Conservation (phyloP, 2,113 vertebrate genomes). For the Panurus biarmicus region DNA sequence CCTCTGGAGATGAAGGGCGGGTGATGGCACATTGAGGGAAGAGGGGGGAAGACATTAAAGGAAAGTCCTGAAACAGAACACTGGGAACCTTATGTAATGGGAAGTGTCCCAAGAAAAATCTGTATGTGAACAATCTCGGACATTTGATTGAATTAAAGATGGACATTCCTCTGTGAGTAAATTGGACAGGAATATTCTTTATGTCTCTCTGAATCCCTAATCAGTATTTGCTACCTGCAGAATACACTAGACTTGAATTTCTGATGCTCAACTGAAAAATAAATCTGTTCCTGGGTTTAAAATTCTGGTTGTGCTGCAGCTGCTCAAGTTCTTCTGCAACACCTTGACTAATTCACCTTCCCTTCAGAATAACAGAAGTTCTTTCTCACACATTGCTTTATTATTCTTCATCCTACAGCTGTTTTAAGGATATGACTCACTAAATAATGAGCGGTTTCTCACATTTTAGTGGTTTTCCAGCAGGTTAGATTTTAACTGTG, state of each 20-base stretch:
- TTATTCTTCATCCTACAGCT: neutral
- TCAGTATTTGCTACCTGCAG: neutral
- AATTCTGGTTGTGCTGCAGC: neutral
- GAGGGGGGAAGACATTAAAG: rapidly evolving
- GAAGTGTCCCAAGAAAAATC: neutral
- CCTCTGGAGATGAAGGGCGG: neutral
- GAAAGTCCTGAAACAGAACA: neutral
- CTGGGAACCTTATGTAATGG: neutral
- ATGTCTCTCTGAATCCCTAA: neutral
- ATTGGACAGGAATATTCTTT: neutral
- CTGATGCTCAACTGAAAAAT: neutral
- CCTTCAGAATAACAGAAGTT: neutral
- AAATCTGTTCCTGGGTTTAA: neutral
- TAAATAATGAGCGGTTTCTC: neutral
- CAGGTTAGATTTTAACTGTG: neutral
- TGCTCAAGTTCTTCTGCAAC: neutral
- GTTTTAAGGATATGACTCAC: neutral
- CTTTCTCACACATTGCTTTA: neutral
- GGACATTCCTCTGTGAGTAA: neutral
- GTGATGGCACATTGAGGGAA: neutral
- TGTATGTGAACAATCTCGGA: rapidly evolving
- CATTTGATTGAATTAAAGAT: neutral
- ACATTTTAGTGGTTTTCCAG: neutral
- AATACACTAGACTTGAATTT: neutral
- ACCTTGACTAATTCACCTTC: neutral